Evolutionary conservation across 2,797 vertebrate species (phyloP).

Genomic region (Champsocephalus gunnari): DNA sequence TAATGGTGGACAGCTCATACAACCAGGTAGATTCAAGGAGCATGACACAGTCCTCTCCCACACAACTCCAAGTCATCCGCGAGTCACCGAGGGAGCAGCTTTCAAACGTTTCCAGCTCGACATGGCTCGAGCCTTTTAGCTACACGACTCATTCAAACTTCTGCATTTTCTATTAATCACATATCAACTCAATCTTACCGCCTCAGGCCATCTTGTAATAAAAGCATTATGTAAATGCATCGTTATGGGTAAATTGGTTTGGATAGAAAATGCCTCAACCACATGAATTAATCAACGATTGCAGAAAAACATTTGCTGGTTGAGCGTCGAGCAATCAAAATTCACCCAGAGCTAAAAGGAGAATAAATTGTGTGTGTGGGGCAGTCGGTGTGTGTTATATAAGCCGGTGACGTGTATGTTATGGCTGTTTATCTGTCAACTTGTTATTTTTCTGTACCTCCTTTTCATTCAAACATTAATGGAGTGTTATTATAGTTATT

Average conservation of each 20-base stretch:
- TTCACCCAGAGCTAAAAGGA: neutral
- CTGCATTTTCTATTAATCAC: constrained; percentile 43
- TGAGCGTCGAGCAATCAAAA: neutral
- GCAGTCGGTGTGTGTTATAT: too few species aligned
- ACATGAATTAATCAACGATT: neutral
- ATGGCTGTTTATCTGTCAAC: too few species aligned
- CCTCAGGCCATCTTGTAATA: constrained; percentile 9
- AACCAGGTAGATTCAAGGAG: constrained; percentile 15
- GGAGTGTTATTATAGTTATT: neutral
- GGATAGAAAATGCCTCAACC: constrained; percentile 24
- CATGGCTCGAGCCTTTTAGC: constrained; percentile 36
- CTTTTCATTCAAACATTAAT: too few species aligned
- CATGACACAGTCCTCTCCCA: constrained; percentile 39
- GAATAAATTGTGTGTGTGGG: constrained; percentile 2
- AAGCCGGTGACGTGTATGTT: too few species aligned
- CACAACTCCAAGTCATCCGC: constrained; percentile 27
- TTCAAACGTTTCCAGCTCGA: constrained; percentile 38
- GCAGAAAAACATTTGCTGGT: constrained; percentile 6
- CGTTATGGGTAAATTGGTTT: neutral
- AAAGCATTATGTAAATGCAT: constrained; percentile 30
- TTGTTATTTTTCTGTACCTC: too few species aligned
- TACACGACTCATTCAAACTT: constrained; percentile 43
- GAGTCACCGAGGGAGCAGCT: constrained; percentile 47
- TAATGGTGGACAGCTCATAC: neutral
- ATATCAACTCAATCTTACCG: constrained; percentile 23